Evolutionary conservation across 2,113 vertebrate genomes (phyloP), one percentile per base, ranked within the genome.

Genomic region (Pseudorasbora parva): DNA sequence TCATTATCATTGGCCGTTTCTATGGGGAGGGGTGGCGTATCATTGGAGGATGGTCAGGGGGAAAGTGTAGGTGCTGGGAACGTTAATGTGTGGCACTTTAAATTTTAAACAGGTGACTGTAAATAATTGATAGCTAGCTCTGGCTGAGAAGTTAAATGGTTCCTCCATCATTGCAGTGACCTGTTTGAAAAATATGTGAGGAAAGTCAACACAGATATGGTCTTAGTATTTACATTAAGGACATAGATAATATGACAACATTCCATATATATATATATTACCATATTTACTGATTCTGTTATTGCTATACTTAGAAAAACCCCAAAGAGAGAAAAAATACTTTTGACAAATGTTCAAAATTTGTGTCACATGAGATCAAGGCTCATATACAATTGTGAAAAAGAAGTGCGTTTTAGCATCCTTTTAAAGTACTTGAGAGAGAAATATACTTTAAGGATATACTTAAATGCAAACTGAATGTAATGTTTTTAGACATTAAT

Each of bases 71-170:
- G 92, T 94, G 93, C 89, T 64, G 87, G 86, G 92, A 92, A 92
- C 92, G 89, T 91, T 94, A 94, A 93, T 95, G 94, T 93, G 94
- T 90, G 91, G 92, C 91, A 89, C 91, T 93, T 93, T 94, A 95
- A 94, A 94, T 92, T 94, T 95, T 94, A 92, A 94, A 94, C 89
- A 94, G 93, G 91, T 89, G 86, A 90, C 85, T 82, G 88, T 95
- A 88, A 94, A 94, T 94, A 91, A 94, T 95, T 94, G 91, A 94
- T 93, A 90, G 84, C 47, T 33, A 87, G 89, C 92, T 93, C 92
- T 87, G 92, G 92, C 91, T 93, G 93, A 88, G 92, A 91, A 94
- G 93, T 94, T 94, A 94, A 95, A 94, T 94, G 92, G 94, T 93
- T 94, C 92, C 93, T 17, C 93, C 89, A 88, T 93, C 93, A 91